phyloP scores from a whole-genome alignment of 2,888 invertebrate species.

The Thyatira batis region DNA sequence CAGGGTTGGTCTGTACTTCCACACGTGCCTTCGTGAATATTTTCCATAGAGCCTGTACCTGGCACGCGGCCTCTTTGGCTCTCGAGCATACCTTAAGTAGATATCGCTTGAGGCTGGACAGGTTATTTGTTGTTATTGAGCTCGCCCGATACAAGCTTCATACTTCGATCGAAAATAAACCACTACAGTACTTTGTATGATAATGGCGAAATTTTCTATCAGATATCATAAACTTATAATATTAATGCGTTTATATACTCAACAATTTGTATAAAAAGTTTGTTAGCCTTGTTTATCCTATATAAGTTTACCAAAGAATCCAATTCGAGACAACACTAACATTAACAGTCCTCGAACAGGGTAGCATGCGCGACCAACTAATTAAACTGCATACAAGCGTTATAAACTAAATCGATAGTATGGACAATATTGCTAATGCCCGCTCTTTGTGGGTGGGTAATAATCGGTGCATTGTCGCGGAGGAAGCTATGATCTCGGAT shows the following conservation, averaged over 20 bases:
- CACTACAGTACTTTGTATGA: not conserved
- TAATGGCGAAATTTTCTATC: not conserved
- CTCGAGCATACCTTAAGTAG: conserved; percentile 20
- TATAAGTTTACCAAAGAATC: too few relatives aligned
- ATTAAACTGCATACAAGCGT: conserved; percentile 1
- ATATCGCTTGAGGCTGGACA: conserved; percentile 27
- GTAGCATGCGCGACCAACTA: not conserved
- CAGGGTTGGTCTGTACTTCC: conserved; percentile 1
- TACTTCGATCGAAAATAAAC: conserved; percentile 18
- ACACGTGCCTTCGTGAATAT: conserved; percentile 18
- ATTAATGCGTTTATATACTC: too few relatives aligned
- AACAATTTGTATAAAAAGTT: too few relatives aligned
- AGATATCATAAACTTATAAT: too few relatives aligned
- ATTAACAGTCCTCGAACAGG: not conserved
- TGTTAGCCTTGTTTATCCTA: too few relatives aligned
- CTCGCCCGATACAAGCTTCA: conserved; percentile 12
- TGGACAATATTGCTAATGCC: conserved; percentile 19
- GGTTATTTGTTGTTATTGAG: conserved; percentile 32
- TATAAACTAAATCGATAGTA: not conserved
- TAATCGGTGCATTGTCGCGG: conserved; percentile 32
- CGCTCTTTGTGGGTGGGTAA: conserved; percentile 26
- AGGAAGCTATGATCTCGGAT: conserved; percentile 33
- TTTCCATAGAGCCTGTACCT: conserved; percentile 17
- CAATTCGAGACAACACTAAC: too few relatives aligned
- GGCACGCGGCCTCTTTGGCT: conserved; percentile 12